phyloP scores from a whole-genome alignment of 2,888 invertebrate genomes.

The Microctonus brassicae region DNA sequence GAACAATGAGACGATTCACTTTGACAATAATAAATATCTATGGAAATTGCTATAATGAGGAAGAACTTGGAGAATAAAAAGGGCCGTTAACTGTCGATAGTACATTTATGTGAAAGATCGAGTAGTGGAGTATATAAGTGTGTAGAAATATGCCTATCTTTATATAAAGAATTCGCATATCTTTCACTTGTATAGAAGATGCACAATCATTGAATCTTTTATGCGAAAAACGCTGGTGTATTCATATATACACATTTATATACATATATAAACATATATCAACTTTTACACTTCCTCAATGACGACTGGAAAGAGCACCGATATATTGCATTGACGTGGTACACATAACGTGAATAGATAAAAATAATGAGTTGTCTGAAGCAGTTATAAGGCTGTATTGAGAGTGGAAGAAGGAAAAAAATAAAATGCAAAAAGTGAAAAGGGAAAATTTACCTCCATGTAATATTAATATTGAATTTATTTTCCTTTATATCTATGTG shows the following conservation, averaged over 20 bases:
- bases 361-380: background rate
- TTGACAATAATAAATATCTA: background rate
- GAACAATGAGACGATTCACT: background rate
- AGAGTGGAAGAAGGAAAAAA: background rate
- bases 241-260: background rate
- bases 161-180: background rate
- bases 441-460: background rate
- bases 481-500: background rate
- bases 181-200: conserved; percentile 25
- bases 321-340: background rate
- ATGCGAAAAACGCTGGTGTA: conserved; percentile 22
- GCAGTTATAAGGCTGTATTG: background rate
- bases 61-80: background rate
- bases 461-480: background rate
- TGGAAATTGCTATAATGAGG: background rate
- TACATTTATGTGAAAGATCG: background rate
- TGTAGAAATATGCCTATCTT: too few species aligned
- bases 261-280: background rate
- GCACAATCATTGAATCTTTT: conserved; percentile 49
- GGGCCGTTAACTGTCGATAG: background rate
- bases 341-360: background rate
- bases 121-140: background rate
- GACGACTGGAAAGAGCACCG: background rate
- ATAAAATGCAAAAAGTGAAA: too few species aligned
- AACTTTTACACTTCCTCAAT: background rate